A percentile compares a stretch with the other conserved stretches of the same genome.
Conservation (phyloP, 2,113 vertebrate genomes). For the Indicator maculatus region DNA sequence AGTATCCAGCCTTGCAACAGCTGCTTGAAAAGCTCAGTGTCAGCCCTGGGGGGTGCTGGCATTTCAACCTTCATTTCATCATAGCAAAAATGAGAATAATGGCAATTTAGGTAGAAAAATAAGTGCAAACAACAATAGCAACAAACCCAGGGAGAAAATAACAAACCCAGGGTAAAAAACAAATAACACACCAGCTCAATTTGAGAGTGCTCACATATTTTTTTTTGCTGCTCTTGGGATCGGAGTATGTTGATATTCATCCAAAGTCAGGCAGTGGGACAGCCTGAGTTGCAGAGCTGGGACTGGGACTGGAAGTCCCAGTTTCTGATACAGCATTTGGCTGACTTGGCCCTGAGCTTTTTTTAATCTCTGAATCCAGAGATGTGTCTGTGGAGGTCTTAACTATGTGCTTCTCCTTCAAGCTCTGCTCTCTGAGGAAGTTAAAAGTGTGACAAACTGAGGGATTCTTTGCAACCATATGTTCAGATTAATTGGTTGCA, state of each 20-base stretch:
- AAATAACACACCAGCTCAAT: not conserved
- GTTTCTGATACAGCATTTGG: not conserved
- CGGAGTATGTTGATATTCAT: not conserved
- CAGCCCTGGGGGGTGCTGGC: not conserved
- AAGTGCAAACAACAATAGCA: not conserved
- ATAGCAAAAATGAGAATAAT: not conserved
- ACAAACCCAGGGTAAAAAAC: no score
- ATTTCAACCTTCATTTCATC: not conserved
- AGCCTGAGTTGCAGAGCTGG: not conserved
- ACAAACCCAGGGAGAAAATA: not conserved
- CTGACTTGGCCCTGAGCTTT: not conserved
- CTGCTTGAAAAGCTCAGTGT: not conserved
- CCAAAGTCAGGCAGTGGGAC: not conserved
- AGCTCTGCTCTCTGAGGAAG: not conserved
- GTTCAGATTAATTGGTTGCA: not conserved
- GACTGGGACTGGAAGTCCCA: not conserved
- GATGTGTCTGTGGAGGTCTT: not conserved
- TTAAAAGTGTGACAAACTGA: not conserved
- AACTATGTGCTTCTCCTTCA: not conserved
- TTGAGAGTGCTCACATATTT: not conserved
- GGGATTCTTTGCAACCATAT: accelerated
- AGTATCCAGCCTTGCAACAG: not conserved
- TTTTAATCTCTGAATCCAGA: not conserved
- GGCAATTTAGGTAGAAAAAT: not conserved
- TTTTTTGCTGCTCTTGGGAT: not conserved